A percentile compares a stretch with the other conserved stretches of the same genome.
Evolutionary conservation across 2,113 vertebrate genomes (phyloP).

Genomic region (Xyliphius kryptos): DNA sequence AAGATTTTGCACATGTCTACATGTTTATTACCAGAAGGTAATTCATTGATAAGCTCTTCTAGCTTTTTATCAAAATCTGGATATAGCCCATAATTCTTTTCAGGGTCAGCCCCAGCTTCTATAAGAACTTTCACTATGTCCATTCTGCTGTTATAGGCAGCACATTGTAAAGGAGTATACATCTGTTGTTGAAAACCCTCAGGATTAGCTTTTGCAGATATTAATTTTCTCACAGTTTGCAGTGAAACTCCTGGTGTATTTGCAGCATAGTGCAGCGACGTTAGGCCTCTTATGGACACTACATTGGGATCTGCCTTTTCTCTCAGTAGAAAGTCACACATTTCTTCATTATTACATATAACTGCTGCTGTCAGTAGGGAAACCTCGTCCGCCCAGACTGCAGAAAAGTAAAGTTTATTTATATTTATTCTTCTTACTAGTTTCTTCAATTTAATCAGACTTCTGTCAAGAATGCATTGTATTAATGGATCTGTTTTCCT

Average conservation of each 20-base stretch:
- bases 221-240: constrained; percentile 31
- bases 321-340: constrained; percentile 31
- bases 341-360: neutral
- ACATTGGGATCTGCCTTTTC: constrained; percentile 23
- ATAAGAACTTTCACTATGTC: constrained; percentile 43
- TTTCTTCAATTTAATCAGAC: constrained; percentile 1
- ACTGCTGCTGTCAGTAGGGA: constrained; percentile 48
- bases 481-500: constrained; percentile 40
- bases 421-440: constrained; percentile 9
- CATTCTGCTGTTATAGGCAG: constrained; percentile 23
- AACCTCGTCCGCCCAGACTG: constrained; percentile 4
- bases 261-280: constrained; percentile 47
- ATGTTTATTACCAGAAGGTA: constrained; percentile 1
- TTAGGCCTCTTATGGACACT: fast-evolving
- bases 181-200: fast-evolving
- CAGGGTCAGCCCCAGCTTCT: constrained; percentile 31
- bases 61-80: constrained; percentile 30
- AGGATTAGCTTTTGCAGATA: constrained; percentile 41
- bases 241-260: neutral
- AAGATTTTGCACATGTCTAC: neutral
- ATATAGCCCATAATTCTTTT: fast-evolving
- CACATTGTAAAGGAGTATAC: constrained; percentile 35
- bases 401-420: constrained; percentile 37
- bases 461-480: constrained; percentile 33
- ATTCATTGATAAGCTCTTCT: constrained; percentile 1